Evolutionary conservation across 2,113 vertebrate species (phyloP).

Genomic region (Chroicocephalus ridibundus): DNA sequence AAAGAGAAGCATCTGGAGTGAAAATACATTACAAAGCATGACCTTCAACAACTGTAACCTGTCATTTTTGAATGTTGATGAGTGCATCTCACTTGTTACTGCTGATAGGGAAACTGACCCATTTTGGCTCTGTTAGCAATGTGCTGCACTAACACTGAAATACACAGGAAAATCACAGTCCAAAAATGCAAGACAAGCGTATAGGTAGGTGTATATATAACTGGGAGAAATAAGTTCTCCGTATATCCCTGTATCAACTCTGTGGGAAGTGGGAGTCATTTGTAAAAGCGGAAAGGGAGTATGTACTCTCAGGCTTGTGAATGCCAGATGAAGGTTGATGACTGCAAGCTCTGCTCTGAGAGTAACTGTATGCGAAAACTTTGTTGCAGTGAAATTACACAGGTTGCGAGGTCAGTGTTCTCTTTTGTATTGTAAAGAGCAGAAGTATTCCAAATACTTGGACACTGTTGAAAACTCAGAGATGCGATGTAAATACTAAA

Average conservation of each 20-base stretch:
- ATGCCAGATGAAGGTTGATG: not conserved
- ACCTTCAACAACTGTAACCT: constrained; percentile 24
- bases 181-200: not conserved
- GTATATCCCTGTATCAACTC: not conserved
- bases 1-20: constrained; percentile 20
- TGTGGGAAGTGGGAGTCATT: not conserved
- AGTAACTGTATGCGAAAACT: not conserved
- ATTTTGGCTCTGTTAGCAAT: not conserved
- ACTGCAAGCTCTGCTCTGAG: not conserved
- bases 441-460: not conserved
- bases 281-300: not conserved
- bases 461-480: not conserved
- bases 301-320: not conserved
- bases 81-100: not conserved
- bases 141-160: not conserved
- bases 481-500: not conserved
- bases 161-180: not conserved
- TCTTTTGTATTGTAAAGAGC: not conserved
- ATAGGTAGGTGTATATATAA: not conserved
- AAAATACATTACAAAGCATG: not conserved
- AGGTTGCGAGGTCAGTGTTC: not conserved
- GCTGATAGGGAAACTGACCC: not conserved
- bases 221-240: not conserved
- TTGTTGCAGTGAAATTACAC: not conserved
- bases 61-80: not conserved